phyloP scores from a whole-genome alignment of 2,888 invertebrate genomes.

The Yponomeuta malinellus region DNA sequence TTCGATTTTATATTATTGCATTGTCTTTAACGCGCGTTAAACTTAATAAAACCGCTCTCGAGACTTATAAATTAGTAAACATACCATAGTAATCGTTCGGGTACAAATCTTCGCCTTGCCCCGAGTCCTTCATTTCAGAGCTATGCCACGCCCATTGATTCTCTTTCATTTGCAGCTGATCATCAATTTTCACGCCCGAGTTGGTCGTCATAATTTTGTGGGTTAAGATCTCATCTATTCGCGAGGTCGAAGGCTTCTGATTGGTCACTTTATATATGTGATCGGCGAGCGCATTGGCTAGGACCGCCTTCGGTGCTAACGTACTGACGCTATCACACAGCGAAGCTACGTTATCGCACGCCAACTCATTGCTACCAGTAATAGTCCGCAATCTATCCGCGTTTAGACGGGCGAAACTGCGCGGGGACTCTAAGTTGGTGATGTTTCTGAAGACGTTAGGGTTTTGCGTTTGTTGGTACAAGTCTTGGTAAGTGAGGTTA shows the following conservation, averaged over 20 bases:
- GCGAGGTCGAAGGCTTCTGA: constrained; percentile 67
- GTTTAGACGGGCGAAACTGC: constrained; percentile 60
- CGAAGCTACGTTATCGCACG: constrained; percentile 42
- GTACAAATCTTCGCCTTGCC: constrained; percentile 45
- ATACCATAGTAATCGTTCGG: constrained; percentile 55
- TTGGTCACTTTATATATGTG: constrained; percentile 73
- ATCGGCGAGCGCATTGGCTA: constrained; percentile 63
- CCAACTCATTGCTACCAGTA: constrained; percentile 42
- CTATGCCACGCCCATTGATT: constrained; percentile 55
- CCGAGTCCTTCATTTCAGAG: constrained; percentile 44
- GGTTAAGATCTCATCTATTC: constrained; percentile 64
- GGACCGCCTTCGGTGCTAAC: constrained; percentile 63
- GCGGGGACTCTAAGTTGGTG: constrained; percentile 57
- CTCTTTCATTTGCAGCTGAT: constrained; percentile 44
- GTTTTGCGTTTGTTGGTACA: constrained; percentile 29
- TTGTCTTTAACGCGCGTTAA: neutral
- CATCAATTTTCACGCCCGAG: constrained; percentile 25
- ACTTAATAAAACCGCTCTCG: neutral
- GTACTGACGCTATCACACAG: constrained; percentile 46
- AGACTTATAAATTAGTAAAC: constrained; percentile 38
- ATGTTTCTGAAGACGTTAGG: constrained; percentile 48
- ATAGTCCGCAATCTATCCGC: constrained; percentile 64
- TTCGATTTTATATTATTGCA: neutral
- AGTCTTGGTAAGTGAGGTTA: constrained; percentile 39
- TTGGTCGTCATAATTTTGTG: constrained; percentile 56